These are phyloP conservation scores for Rhinella marina DNA, from an alignment of 2,797 vertebrate genomes.

Conservation along the genomic window DNA sequence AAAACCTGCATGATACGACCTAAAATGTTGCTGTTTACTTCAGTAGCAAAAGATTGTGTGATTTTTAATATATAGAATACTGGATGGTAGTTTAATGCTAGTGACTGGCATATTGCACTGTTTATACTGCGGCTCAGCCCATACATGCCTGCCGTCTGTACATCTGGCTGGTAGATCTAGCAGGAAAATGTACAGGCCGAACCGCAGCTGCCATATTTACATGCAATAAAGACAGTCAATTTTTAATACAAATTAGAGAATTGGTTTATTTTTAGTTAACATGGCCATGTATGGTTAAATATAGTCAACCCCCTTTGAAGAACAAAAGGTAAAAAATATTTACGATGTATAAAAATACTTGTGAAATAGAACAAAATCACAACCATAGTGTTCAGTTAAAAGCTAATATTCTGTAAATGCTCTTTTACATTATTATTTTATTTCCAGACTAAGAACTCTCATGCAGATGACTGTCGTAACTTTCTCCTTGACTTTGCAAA, in stretches of 20 bases:
- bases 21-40: too few species aligned
- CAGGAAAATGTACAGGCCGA: too few species aligned
- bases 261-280: neutral
- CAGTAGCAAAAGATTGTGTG: too few species aligned
- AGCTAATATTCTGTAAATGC: slow-evolving; percentile 30
- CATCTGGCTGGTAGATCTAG: too few species aligned
- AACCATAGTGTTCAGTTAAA: slow-evolving; percentile 36
- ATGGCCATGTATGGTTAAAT: neutral
- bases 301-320: neutral
- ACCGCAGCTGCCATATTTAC: neutral
- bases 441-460: slow-evolving; percentile 72
- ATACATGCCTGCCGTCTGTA: too few species aligned
- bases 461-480: slow-evolving; percentile 76
- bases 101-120: too few species aligned
- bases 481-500: slow-evolving; percentile 90
- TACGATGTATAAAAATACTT: neutral
- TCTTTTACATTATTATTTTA: slow-evolving; percentile 54
- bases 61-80: too few species aligned
- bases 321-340: neutral
- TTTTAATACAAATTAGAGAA: neutral
- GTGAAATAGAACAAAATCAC: slow-evolving; percentile 13
- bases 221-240: neutral
- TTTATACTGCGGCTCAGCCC: too few species aligned
- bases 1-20: too few species aligned
- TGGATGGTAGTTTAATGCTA: too few species aligned